Conservation (phyloP, 2,797 vertebrate genomes). For the Pelochelys cantorii region DNA sequence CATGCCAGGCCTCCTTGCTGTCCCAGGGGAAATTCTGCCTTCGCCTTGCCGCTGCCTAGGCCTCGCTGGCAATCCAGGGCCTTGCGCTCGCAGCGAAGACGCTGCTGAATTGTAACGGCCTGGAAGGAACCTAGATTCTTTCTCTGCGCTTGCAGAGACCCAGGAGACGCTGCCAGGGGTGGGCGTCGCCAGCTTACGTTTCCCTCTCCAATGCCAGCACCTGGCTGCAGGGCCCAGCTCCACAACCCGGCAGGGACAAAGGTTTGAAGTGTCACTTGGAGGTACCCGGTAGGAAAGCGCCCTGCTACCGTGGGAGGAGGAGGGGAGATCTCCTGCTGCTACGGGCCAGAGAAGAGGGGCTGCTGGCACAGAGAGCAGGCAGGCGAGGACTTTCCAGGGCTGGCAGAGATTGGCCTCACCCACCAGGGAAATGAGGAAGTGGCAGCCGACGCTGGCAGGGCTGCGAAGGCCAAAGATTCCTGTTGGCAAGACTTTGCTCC, state of each 20-base stretch:
- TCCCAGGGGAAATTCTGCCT: background rate
- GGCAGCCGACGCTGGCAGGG: slow-evolving; percentile 43
- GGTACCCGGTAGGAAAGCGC: background rate
- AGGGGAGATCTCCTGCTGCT: background rate
- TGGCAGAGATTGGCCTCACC: background rate
- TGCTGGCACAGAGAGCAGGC: background rate
- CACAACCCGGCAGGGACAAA: background rate
- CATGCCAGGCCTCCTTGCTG: no score
- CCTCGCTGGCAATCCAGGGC: background rate
- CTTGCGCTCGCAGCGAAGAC: background rate
- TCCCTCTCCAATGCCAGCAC: background rate
- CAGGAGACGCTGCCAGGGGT: background rate
- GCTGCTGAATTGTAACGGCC: background rate
- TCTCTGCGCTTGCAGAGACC: background rate
- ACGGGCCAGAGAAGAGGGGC: background rate
- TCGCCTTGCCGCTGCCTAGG: background rate
- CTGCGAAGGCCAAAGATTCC: slow-evolving; percentile 33
- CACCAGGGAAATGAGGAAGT: accelerated
- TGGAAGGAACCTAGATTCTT: background rate
- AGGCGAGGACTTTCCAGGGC: background rate
- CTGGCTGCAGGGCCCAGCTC: background rate
- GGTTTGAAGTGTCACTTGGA: background rate
- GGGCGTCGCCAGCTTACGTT: background rate
- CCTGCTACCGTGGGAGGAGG: background rate
- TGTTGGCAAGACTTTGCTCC: slow-evolving; percentile 34